Conservation (phyloP, 2,888 invertebrate genomes). For the Trachelus stipa region DNA sequence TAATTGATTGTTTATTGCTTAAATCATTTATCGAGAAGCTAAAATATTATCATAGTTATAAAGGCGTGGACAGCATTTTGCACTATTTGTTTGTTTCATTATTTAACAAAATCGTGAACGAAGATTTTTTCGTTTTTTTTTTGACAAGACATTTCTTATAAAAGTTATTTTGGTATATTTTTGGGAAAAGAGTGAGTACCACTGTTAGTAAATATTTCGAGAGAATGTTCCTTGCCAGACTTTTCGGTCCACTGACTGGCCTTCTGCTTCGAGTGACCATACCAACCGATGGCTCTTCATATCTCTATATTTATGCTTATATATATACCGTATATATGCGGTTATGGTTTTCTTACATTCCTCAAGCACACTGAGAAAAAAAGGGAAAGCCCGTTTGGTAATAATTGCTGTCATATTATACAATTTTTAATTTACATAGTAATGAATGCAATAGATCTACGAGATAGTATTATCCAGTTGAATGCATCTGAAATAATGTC, state of each 20-base stretch:
- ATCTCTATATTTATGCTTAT: background rate
- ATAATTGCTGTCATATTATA: too few relatives aligned
- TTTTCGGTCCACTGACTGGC: slow-evolving; percentile 9
- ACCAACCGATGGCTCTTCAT: slow-evolving; percentile 1
- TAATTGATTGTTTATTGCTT: background rate
- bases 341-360: background rate
- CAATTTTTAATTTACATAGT: too few relatives aligned
- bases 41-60: background rate
- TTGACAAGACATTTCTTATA: too few relatives aligned
- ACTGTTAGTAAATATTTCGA: slow-evolving; percentile 4
- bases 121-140: too few relatives aligned
- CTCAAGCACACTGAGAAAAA: background rate
- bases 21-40: background rate
- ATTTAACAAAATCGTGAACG: too few relatives aligned
- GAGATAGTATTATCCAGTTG: too few relatives aligned
- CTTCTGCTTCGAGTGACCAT: slow-evolving; percentile 5
- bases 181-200: background rate
- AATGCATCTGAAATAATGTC: too few relatives aligned
- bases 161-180: background rate
- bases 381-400: too few relatives aligned
- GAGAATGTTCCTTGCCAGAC: slow-evolving; percentile 6
- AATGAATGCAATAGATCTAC: too few relatives aligned
- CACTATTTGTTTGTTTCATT: background rate
- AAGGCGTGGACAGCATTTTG: background rate
- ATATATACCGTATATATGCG: background rate